Percentiles rank a stretch among this genome's conserved stretches.
These are phyloP conservation scores for Ceratitis capitata DNA, from an alignment of 1,140 invertebrate genomes.

Conservation along the genomic window DNA sequence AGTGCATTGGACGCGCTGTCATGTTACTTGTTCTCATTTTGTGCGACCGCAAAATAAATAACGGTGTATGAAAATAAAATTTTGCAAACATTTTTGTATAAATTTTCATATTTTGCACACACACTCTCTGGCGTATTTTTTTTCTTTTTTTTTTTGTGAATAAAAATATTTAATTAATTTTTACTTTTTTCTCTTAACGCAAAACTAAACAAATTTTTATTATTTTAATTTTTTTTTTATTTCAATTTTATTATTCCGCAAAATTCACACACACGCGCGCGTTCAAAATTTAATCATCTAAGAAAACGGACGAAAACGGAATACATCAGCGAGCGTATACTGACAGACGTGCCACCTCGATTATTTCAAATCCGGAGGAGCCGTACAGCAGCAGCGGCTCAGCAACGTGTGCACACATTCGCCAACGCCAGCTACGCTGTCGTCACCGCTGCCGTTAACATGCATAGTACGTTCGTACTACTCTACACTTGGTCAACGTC, in stretches of 20 bases:
- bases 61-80: not conserved
- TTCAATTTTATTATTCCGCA: not conserved
- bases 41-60: not conserved
- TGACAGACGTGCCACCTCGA: conserved; percentile 46
- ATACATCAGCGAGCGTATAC: conserved; percentile 41
- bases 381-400: not conserved
- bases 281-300: conserved; percentile 37
- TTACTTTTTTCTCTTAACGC: not conserved
- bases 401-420: not conserved
- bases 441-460: not conserved
- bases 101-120: too few relatives aligned
- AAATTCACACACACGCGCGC: conserved; percentile 20
- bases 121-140: too few relatives aligned
- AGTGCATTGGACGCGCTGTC: not conserved
- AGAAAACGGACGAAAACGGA: conserved; percentile 44
- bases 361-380: conserved; percentile 6
- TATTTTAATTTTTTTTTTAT: not conserved
- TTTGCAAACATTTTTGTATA: not conserved
- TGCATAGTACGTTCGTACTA: too few relatives aligned
- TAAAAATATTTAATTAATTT: not conserved
- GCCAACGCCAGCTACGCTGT: not conserved
- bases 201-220: too few relatives aligned
- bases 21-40: not conserved
- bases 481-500: too few relatives aligned
- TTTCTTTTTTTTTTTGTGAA: too few relatives aligned